Conservation (phyloP, 2,797 vertebrate species). For the Parauchenoglanis ngamensis region DNA sequence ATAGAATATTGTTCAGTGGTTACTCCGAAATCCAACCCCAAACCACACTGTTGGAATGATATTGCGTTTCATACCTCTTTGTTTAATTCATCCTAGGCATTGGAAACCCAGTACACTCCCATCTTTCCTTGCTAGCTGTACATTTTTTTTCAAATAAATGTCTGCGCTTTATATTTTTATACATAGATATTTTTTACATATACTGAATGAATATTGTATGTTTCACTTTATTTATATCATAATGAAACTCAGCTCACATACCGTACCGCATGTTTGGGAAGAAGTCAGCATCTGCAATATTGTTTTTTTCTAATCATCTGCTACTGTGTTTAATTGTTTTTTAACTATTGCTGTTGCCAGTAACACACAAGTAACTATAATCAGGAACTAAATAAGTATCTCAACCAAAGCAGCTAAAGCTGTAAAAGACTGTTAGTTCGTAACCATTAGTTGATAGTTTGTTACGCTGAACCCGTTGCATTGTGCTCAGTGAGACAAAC, state of each 20-base stretch:
- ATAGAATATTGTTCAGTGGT: constrained; percentile 30
- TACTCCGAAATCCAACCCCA: constrained; percentile 11
- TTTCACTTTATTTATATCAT: background rate
- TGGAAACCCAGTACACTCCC: constrained; percentile 2
- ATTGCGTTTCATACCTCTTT: constrained; percentile 18
- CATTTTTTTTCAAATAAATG: background rate
- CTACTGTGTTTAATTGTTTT: background rate
- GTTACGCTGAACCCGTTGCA: background rate
- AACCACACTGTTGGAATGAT: constrained; percentile 15
- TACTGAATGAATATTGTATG: background rate
- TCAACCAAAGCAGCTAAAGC: background rate
- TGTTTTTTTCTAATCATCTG: background rate
- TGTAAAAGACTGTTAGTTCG: background rate
- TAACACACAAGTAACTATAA: too few species aligned
- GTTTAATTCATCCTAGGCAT: constrained; percentile 8
- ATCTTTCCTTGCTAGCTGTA: background rate
- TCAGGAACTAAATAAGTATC: too few species aligned
- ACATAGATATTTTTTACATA: background rate
- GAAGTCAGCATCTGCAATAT: background rate
- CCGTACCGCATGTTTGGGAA: background rate
- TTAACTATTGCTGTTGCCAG: background rate
- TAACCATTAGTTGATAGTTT: background rate
- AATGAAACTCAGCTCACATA: background rate
- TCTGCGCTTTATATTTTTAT: background rate
- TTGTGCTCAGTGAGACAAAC: background rate